Evolutionary conservation across 2,888 invertebrate species (phyloP).

Genomic region (Nudaria mundana): DNA sequence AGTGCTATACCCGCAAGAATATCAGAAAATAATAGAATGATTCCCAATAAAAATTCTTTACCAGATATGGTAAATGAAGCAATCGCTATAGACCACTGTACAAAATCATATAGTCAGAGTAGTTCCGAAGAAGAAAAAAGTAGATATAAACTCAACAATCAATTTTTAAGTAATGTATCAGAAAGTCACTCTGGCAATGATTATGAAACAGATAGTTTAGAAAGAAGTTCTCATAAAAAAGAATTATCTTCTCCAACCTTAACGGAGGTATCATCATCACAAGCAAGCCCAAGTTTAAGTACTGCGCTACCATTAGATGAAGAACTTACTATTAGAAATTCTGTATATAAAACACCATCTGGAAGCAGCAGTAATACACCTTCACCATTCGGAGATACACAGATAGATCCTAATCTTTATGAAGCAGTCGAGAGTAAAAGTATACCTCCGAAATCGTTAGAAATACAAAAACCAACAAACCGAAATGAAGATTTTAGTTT

Average conservation of each 20-base stretch:
- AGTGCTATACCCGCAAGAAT: slow-evolving; percentile 44
- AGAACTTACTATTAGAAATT: slow-evolving; percentile 89
- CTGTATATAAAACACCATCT: slow-evolving; percentile 84
- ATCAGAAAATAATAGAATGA: slow-evolving; percentile 42
- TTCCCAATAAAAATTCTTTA: slow-evolving; percentile 60
- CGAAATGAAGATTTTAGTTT: slow-evolving; percentile 83
- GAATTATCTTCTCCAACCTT: slow-evolving; percentile 82
- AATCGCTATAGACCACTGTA: slow-evolving; percentile 77
- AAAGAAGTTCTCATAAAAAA: slow-evolving; percentile 79
- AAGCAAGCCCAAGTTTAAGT: slow-evolving; percentile 88
- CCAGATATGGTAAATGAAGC: slow-evolving; percentile 86
- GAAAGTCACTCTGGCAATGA: slow-evolving; percentile 79
- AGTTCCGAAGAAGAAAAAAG: slow-evolving; percentile 72
- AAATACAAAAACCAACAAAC: slow-evolving; percentile 42
- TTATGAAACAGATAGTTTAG: slow-evolving; percentile 88
- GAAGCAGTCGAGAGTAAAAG: slow-evolving; percentile 61
- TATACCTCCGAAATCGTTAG: slow-evolving; percentile 29
- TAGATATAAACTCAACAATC: slow-evolving; percentile 39
- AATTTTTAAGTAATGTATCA: slow-evolving; percentile 51
- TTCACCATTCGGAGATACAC: slow-evolving; percentile 60
- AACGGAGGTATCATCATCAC: slow-evolving; percentile 84
- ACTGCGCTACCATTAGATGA: slow-evolving; percentile 89
- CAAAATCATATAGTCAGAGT: slow-evolving; percentile 61
- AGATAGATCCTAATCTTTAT: slow-evolving; percentile 62
- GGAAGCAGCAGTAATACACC: slow-evolving; percentile 79